Base-by-base conservation (phyloP, 2,888 invertebrate species). In the Drosophila monieri region DNA sequence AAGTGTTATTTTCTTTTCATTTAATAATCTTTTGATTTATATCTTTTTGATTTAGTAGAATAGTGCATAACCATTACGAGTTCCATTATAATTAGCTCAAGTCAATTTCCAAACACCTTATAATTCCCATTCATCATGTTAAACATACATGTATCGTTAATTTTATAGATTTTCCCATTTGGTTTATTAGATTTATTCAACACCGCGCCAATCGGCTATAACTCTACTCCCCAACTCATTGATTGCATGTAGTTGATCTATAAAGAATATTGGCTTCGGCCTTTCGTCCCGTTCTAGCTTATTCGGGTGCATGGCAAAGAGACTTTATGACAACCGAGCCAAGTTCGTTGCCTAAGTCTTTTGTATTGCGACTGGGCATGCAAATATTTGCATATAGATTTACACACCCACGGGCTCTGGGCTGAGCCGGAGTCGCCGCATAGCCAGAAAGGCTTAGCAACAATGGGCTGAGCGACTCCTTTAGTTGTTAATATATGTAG, bases 321-420 rank as follows among this genome's bases (percentile, higher is more conserved):
- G 49, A 52, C 66, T 69, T 73, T 88, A 83, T 80, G 80, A 85
- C 88, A 85, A 68, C 65, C 69, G 57, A 61, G 85, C 72, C 77
- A 58, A 77, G 89, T 89, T 85, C 70, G 88, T 76, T 89, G 85
- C 74, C 78, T 75, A 79, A 85, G 80, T 89, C 89, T 78, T 89
- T 85, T 74, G 71, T 78, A 71, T 70, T n/a, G 49, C 65, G 44
- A 51, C 56, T 61, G 78, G 64, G 53, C 70, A 71, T 80, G 78
- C 73, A 81, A 88, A 88, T 83, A 88, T 88, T 88, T 83, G 88
- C 81, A 88, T 81, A 88, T 75, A 71, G 79, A 70, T 41, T 56
- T 74, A 86, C 81, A 81, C 81, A 81, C 80, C 80, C 81, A 81
- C 88, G 54, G 54, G 49, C 43, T 25, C 54, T 49, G 65, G 68